Evolutionary conservation across 2,888 invertebrate genomes (phyloP).

Genomic region (Augiades crinisus): DNA sequence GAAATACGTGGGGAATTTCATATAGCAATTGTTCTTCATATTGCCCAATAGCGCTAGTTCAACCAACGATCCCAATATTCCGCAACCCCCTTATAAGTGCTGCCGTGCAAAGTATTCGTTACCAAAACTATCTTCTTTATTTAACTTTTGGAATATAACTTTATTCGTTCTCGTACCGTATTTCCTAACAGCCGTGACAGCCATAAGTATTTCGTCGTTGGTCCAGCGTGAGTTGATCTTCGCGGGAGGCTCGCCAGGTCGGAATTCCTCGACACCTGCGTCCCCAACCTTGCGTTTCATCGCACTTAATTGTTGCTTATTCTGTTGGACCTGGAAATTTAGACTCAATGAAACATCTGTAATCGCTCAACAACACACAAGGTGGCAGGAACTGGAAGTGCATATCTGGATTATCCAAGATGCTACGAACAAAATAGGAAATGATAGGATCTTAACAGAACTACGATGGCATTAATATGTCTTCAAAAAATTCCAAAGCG

Average conservation of each 20-base stretch:
- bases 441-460: slow-evolving; percentile 37
- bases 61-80: too few species aligned
- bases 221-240: slow-evolving; percentile 95
- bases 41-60: too few species aligned
- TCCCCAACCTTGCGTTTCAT: slow-evolving; percentile 89
- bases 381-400: slow-evolving; percentile 38
- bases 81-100: too few species aligned
- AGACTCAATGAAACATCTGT: slow-evolving; percentile 15
- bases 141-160: too few species aligned
- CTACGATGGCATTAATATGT: slow-evolving; percentile 36
- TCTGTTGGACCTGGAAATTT: slow-evolving; percentile 90
- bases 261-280: slow-evolving; percentile 82
- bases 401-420: slow-evolving; percentile 79
- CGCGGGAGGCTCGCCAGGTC: slow-evolving; percentile 82
- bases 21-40: too few species aligned
- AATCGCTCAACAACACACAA: slow-evolving; percentile 9
- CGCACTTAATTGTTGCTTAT: slow-evolving; percentile 95
- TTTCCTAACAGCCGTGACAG: slow-evolving; percentile 93
- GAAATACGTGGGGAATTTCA: too few species aligned
- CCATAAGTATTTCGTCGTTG: slow-evolving; percentile 94
- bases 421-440: slow-evolving; percentile 41
- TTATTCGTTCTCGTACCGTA: slow-evolving; percentile 82
- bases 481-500: slow-evolving; percentile 26
- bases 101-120: too few species aligned
- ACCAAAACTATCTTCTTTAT: slow-evolving; percentile 71